phyloP scores from a whole-genome alignment of 2,113 vertebrate species.

The Mugil cephalus region DNA sequence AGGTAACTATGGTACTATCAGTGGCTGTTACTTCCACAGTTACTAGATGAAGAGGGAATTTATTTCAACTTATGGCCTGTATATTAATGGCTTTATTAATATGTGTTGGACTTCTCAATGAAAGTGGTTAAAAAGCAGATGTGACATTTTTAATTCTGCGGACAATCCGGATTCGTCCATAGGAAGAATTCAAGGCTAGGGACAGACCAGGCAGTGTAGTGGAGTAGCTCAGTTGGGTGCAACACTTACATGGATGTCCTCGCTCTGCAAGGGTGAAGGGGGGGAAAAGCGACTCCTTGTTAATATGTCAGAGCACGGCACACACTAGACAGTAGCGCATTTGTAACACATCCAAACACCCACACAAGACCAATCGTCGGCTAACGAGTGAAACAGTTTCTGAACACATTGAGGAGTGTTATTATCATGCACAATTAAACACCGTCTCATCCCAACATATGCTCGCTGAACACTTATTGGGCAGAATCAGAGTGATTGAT shows the following conservation, averaged over 20 bases:
- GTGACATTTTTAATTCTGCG: neutral
- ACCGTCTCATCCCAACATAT: constrained; percentile 61
- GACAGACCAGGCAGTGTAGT: constrained; percentile 44
- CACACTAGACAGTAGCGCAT: constrained; percentile 40
- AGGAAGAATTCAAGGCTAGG: neutral
- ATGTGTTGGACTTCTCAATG: neutral
- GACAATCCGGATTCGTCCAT: constrained; percentile 38
- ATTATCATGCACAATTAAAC: constrained; percentile 76
- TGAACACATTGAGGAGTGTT: constrained; percentile 50
- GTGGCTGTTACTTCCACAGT: neutral
- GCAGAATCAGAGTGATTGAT: constrained; percentile 71
- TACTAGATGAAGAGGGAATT: too few relatives aligned
- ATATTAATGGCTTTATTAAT: neutral
- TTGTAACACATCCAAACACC: constrained; percentile 43
- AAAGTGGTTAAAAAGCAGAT: neutral
- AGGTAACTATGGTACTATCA: neutral
- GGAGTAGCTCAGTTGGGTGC: constrained; percentile 44
- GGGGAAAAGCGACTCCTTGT: constrained; percentile 72
- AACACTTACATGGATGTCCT: constrained; percentile 89
- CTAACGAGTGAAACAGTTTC: constrained; percentile 45
- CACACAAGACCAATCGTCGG: constrained; percentile 31
- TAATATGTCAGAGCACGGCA: constrained; percentile 71
- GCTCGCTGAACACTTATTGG: constrained; percentile 58
- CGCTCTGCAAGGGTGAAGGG: constrained; percentile 81
- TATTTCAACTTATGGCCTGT: too few relatives aligned